Base-by-base conservation (phyloP, 2,113 vertebrate species). In the Ceratotherium simum region DNA sequence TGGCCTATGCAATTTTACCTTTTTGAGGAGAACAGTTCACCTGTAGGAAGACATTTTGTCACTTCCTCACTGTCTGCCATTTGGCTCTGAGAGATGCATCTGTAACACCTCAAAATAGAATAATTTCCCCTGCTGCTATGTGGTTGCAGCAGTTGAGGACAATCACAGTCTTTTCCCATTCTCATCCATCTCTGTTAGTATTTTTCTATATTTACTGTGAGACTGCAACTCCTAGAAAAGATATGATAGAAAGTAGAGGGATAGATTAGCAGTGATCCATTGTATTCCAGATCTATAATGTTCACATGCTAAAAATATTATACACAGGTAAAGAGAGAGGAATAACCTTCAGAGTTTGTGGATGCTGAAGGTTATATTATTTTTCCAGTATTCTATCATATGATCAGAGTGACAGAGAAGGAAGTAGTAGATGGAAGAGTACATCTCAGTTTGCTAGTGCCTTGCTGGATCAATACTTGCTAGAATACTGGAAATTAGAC, bases 191-290 rank as follows among this genome's bases (percentile, higher is more conserved):
- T 20, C n/a, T 82, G 6, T 51, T 79, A 65, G 27, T 90, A 42
- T 67, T 79, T 80, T 42, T 84, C 39, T 79, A 17, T 76, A 82
- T 72, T 48, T 85, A 85, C 80, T 94, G 25, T 89, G 70, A 88
- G 48, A 73, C 48, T 91, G 5, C 7, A 82, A 54, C 48, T 91
- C 48, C 31, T n/a, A 60, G 33, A 54, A 91, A 65, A 91, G 31
- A 69, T 80, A 20, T 3, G 14, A 56, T 73, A 76, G n/a, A 64
- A 60, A 65, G 16, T 51, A 89, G 51, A 96, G 11, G 48, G 39
- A 87, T 42, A 76, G 76, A 72, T 33, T 48, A 48, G 51, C 51
- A 86, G 29, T 69, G 23, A 5, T 60, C 62, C 13, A 42, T 9
- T 91, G 9, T 60, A 33, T 56, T 64, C 4, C 42, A 78, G 69